Conservation (phyloP, 1,140 invertebrate genomes). For the Hirudo medicinalis region DNA sequence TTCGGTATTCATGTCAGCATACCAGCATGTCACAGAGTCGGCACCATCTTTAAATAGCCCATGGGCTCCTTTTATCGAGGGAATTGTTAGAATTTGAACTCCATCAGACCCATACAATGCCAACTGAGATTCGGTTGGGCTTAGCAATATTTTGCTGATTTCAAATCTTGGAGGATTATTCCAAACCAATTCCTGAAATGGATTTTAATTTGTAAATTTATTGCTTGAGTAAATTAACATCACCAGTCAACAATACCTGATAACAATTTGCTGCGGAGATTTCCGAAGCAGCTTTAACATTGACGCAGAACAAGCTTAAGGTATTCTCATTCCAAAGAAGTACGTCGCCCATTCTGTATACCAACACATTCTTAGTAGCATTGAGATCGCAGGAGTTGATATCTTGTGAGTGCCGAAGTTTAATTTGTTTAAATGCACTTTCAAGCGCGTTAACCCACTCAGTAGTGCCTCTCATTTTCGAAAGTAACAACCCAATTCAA, state of each 20-base stretch:
- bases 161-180: not conserved
- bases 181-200: constrained; percentile 2
- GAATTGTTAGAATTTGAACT: not conserved
- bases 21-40: not conserved
- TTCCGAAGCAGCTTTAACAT: not conserved
- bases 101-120: constrained; percentile 1
- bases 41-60: not conserved
- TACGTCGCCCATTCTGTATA: not conserved
- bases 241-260: not conserved
- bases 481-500: not conserved
- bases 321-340: not conserved
- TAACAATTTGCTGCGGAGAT: not conserved
- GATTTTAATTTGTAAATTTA: no score
- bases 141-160: not conserved
- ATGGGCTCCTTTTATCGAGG: not conserved
- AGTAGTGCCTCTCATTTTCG: not conserved
- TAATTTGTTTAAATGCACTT: constrained; percentile 1
- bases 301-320: not conserved
- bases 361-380: not conserved
- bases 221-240: no score
- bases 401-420: not conserved
- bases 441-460: not conserved
- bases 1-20: not conserved
- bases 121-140: not conserved
- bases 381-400: not conserved